Percentiles rank a stretch among this genome's conserved stretches.
Conservation (phyloP, 2,797 vertebrate species). For the Masticophis lateralis region DNA sequence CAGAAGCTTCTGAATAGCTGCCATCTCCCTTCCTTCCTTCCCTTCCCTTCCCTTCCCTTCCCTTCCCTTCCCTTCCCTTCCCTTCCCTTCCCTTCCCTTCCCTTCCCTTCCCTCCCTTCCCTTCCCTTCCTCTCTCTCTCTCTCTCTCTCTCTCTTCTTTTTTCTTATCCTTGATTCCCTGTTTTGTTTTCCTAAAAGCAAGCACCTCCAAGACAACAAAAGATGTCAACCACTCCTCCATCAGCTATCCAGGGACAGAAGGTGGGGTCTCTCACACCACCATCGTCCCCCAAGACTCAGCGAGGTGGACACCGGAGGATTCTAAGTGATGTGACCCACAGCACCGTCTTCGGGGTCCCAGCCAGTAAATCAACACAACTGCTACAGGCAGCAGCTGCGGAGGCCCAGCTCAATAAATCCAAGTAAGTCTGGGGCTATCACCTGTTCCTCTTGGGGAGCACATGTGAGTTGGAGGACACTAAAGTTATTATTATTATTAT, state of each 20-base stretch:
- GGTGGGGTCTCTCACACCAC: slow-evolving; percentile 89
- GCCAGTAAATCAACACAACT: slow-evolving; percentile 97
- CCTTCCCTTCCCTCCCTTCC: too few species aligned
- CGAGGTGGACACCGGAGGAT: slow-evolving; percentile 93
- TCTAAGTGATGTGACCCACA: slow-evolving; percentile 96
- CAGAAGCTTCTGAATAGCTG: neutral
- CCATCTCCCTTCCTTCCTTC: neutral
- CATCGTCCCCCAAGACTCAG: slow-evolving; percentile 91
- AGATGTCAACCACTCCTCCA: slow-evolving; percentile 63
- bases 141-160: neutral
- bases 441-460: neutral
- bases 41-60: fast-evolving
- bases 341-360: slow-evolving; percentile 92
- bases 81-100: neutral
- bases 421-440: slow-evolving; percentile 74
- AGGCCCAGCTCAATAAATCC: slow-evolving; percentile 97
- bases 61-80: fast-evolving
- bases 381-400: slow-evolving; percentile 92
- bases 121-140: too few species aligned
- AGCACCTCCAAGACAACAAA: slow-evolving; percentile 66
- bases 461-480: neutral
- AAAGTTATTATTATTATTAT: too few species aligned
- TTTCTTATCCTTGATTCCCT: neutral
- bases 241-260: slow-evolving; percentile 77
- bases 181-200: slow-evolving; percentile 54